phyloP scores from a whole-genome alignment of 1,140 invertebrate genomes.

The Atta colombica region DNA sequence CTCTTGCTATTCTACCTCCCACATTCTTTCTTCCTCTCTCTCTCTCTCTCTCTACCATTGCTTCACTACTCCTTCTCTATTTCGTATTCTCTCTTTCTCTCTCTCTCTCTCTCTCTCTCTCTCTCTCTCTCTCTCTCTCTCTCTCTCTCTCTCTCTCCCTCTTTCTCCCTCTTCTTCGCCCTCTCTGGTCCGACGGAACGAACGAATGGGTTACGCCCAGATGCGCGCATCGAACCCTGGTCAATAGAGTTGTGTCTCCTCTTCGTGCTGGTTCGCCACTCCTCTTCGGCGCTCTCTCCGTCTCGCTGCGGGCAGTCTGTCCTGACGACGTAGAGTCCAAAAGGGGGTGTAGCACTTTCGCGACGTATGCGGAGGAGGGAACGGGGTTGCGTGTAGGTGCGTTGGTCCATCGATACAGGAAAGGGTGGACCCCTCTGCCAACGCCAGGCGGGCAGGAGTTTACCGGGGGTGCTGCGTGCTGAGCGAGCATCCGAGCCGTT shows the following conservation, averaged over 20 bases:
- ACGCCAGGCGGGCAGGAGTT: slow-evolving; percentile 73
- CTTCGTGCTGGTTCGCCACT: slow-evolving; percentile 72
- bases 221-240: slow-evolving; percentile 87
- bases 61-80: slow-evolving; percentile 74
- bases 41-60: slow-evolving; percentile 61
- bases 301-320: slow-evolving; percentile 66
- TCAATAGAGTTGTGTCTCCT: slow-evolving; percentile 85
- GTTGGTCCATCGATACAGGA: slow-evolving; percentile 84
- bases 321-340: slow-evolving; percentile 67
- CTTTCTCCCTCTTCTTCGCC: slow-evolving; percentile 73
- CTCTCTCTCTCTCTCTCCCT: slow-evolving; percentile 34
- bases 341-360: slow-evolving; percentile 69
- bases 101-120: slow-evolving; percentile 62
- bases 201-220: slow-evolving; percentile 87
- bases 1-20: slow-evolving; percentile 69
- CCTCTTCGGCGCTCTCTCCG: slow-evolving; percentile 63
- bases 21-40: slow-evolving; percentile 62
- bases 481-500: slow-evolving; percentile 69
- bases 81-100: slow-evolving; percentile 55
- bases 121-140: slow-evolving; percentile 68
- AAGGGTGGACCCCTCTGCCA: slow-evolving; percentile 79
- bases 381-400: slow-evolving; percentile 82
- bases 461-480: slow-evolving; percentile 67
- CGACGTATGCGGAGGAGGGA: slow-evolving; percentile 60
- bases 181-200: slow-evolving; percentile 76